Base-by-base conservation (phyloP, 2,113 vertebrate species). In the Pelodiscus sinensis region DNA sequence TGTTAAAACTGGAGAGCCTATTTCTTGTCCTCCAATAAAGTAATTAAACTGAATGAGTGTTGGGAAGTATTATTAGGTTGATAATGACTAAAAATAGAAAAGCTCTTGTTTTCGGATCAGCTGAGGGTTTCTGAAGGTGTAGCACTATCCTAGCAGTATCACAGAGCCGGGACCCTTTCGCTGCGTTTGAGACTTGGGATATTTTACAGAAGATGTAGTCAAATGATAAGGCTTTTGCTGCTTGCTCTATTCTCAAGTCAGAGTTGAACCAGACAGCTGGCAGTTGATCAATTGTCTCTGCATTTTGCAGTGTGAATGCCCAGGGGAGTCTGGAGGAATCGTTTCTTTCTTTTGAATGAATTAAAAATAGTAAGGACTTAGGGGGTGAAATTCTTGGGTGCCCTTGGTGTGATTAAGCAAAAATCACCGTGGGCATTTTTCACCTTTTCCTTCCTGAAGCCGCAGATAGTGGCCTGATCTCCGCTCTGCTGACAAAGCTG, bases 21-120 rank as follows among this genome's bases (percentile, higher is more conserved):
- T 73, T 96, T 86, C 95, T 92, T 83, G 25, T 91, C 97, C 96
- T 92, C 44, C 97, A 95, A 79, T 97, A 97, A 98, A 98, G 95
- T 91, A 92, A 97, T 98, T 94, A 94, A 96, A 84, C 89, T 27
- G 92, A 96, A 78, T 80, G 96, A 95, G 92, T 60, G 19, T 79
- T 92, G 94, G 94, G 96, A 93, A 92, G 95, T 82, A 54, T 85
- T 58, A 75, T 84, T 90, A 95, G 94, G 92, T 25, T 65, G 95
- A 52, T 44, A 79, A 91, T 6, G 14, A 73, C 94, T 96, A 79
- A 87, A 96, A 89, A 90, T 54, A 89, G 92, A 60, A 2, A 27
- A 52, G 89, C 86, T 94, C 93, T 96, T 10, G 94, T 83, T 79
- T 84, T 94, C 82, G 88, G 93, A 82, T 7, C 22, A n/a, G 0